phyloP scores from a whole-genome alignment of 1,140 invertebrate species.

The Drosophila bocqueti region DNA sequence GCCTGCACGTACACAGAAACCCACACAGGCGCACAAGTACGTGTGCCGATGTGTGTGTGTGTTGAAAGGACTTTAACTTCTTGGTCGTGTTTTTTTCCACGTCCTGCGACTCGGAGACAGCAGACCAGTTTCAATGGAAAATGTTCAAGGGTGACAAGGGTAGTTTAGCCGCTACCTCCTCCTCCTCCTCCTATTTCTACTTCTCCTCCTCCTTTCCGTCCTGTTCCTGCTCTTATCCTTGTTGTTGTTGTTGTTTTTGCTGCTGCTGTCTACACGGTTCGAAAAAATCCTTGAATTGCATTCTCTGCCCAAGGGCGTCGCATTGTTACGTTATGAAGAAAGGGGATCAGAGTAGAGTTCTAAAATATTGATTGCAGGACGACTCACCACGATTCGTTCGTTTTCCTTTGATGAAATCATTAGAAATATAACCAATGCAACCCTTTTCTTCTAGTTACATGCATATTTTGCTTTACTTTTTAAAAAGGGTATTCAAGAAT shows the following conservation, averaged over 20 bases:
- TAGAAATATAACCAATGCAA: neutral
- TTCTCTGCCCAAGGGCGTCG: conserved; percentile 36
- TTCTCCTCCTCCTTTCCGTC: conserved; percentile 14
- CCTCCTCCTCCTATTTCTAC: conserved; percentile 10
- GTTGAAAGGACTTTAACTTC: conserved; percentile 80
- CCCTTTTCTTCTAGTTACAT: neutral
- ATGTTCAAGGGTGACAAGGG: conserved; percentile 80
- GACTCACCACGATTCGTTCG: neutral
- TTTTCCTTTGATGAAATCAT: conserved; percentile 1
- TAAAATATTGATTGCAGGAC: conserved; percentile 17
- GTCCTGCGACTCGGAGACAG: conserved; percentile 66
- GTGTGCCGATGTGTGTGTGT: conserved; percentile 17
- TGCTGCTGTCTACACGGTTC: conserved; percentile 55
- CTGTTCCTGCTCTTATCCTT: conserved; percentile 30
- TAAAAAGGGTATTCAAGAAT: neutral
- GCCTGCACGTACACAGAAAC: conserved; percentile 52
- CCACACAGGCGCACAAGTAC: conserved; percentile 15
- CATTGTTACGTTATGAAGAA: conserved; percentile 24
- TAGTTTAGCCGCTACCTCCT: conserved; percentile 57
- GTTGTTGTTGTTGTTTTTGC: conserved; percentile 34
- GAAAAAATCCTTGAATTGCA: conserved; percentile 67
- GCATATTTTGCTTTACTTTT: neutral
- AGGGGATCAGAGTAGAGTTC: conserved; percentile 8
- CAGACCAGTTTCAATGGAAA: conserved; percentile 75
- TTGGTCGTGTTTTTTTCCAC: conserved; percentile 69